phyloP scores from a whole-genome alignment of 1,140 invertebrate genomes.

The Meloidogyne exigua region DNA sequence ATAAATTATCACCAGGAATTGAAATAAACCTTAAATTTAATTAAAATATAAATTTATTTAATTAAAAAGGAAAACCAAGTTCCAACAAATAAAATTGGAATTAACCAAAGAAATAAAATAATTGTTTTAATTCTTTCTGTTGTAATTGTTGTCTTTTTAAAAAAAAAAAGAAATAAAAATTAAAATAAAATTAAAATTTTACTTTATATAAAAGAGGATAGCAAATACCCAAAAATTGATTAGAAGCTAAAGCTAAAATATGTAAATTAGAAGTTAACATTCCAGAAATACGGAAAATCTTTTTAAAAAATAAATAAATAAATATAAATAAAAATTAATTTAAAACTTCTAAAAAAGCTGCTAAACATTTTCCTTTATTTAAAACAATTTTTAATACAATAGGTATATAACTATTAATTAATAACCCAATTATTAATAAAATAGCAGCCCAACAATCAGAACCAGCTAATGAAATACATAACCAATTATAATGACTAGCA shows the following conservation, averaged over 20 bases:
- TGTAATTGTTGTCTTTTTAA: too few species aligned
- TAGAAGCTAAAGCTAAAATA: slow-evolving; percentile 51
- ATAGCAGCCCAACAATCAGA: slow-evolving; percentile 51
- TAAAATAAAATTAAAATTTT: neutral
- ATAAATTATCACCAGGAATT: slow-evolving; percentile 39
- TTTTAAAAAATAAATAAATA: too few species aligned
- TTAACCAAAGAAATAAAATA: too few species aligned
- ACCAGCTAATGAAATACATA: slow-evolving; percentile 51
- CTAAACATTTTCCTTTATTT: too few species aligned
- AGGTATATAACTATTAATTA: slow-evolving; percentile 17
- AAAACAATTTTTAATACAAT: too few species aligned
- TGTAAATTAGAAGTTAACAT: slow-evolving; percentile 56
- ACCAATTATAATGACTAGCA: slow-evolving; percentile 27
- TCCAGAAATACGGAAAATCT: slow-evolving; percentile 50
- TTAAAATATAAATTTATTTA: neutral
- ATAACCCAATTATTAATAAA: slow-evolving; percentile 45
- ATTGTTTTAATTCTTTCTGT: too few species aligned
- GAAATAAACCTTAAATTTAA: slow-evolving; percentile 36
- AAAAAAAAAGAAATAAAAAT: too few species aligned
- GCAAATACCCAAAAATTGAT: slow-evolving; percentile 54
- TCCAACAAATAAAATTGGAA: too few species aligned
- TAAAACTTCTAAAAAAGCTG: too few species aligned
- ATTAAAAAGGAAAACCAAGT: too few species aligned
- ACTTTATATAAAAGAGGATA: slow-evolving; percentile 54
- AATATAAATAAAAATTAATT: too few species aligned